phyloP scores from a whole-genome alignment of 35 echinoderm and acorn worm genomes.

The Ophiothrix spiculata region DNA sequence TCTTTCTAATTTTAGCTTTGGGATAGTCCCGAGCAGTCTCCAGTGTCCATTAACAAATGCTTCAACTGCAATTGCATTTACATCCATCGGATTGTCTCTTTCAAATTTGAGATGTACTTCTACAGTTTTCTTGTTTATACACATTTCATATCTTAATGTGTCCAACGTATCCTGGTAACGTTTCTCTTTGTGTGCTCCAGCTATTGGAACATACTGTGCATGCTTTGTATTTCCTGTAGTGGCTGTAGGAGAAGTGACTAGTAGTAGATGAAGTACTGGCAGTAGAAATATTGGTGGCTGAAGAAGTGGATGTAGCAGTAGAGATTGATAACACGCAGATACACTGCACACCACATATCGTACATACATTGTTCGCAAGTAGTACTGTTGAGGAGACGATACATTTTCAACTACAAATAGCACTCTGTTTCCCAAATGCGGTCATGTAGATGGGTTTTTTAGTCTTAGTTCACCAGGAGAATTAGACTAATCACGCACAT shows the following conservation, averaged over 20 bases:
- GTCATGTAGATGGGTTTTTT: too few species aligned
- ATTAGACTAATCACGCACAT: too few species aligned
- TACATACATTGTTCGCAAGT: too few species aligned
- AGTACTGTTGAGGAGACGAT: too few species aligned
- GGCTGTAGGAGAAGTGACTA: too few species aligned
- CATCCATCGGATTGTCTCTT: background rate
- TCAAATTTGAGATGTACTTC: background rate
- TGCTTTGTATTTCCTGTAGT: background rate
- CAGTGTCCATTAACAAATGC: background rate
- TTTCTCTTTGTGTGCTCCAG: background rate
- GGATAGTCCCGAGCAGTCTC: background rate
- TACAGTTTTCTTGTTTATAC: background rate
- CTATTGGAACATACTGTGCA: background rate
- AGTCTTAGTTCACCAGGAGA: too few species aligned
- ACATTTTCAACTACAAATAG: too few species aligned
- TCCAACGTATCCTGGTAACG: background rate
- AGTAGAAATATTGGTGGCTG: background rate
- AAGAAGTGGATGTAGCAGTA: background rate
- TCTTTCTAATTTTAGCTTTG: background rate
- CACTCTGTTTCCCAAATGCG: too few species aligned
- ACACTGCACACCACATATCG: too few species aligned
- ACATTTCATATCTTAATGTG: background rate
- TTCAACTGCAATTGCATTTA: background rate
- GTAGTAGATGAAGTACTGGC: background rate
- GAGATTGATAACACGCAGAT: too few species aligned